These are phyloP conservation scores for Loripinus fragilis DNA, from an alignment of 2,888 invertebrate species.

Conservation along the genomic window DNA sequence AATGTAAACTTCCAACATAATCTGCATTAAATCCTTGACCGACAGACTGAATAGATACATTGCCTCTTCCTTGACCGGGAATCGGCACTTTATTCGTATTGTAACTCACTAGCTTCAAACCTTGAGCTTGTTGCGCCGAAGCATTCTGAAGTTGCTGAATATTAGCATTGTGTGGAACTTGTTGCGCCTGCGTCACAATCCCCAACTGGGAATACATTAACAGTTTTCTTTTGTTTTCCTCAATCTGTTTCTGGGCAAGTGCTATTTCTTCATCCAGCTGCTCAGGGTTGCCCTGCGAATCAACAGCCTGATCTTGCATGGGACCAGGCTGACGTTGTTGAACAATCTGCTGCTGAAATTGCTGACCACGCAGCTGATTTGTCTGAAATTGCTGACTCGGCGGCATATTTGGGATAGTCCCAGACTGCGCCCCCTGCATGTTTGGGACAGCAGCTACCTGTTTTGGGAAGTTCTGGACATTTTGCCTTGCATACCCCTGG, in stretches of 20 bases:
- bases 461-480: background rate
- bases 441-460: background rate
- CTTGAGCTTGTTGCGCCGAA: background rate
- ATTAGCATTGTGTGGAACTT: background rate
- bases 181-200: background rate
- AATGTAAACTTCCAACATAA: constrained; percentile 18
- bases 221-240: constrained; percentile 28
- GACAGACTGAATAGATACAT: background rate
- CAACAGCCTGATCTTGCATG: background rate
- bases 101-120: background rate
- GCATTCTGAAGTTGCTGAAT: background rate
- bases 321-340: background rate
- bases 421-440: background rate
- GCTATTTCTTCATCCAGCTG: constrained; percentile 12
- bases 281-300: background rate
- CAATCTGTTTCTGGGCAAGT: background rate
- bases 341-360: background rate
- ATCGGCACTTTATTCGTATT: background rate
- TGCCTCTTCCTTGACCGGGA: background rate
- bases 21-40: background rate
- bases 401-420: background rate
- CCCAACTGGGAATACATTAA: background rate
- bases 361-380: background rate
- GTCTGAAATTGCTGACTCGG: background rate
- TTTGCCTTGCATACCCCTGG: background rate